Base-by-base conservation (phyloP, 2,888 invertebrate genomes). In the Drosophila austrosaltans region DNA sequence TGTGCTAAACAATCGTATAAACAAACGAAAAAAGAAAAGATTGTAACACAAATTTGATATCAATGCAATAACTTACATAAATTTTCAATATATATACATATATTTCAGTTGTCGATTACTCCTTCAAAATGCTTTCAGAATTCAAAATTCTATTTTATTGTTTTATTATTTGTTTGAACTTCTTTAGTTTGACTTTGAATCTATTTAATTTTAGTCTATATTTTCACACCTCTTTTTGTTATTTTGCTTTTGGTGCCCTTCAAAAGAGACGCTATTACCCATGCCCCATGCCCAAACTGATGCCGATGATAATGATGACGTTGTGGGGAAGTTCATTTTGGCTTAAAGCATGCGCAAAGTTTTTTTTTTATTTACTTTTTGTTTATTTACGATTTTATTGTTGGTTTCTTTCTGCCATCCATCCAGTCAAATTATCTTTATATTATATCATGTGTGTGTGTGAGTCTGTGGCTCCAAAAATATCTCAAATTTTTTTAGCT, bases 351-450 rank as follows among this genome's bases (percentile, higher is more conserved):
- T 85, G 86, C 88, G 72, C 72, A 82, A 78, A 85, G 81, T 86
- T 84, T 87, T 87, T 76, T 76, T 72, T 78, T 85, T 80, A 85
- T 82, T 82, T 87, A 75, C 30, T 2, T 42, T 42, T 48, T 83
- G 82, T 87, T 83, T 87, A 78, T 72, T 78, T 85, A 80, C 74
- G 80, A 80, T 75, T 82, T 84, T 86, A 86, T 88, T 77, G 86
- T 75, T 88, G 77, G 81, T 86, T 68, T 88, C 78, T 72, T 63
- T 72, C 66, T 58, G 76, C 53, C 72, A 85, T 78, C 69, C 53
- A 87, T 80, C 68, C 48, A 63, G 60, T 56, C 65, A 81, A 73
- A 84, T 87, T 81, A 77, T 75, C 79, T 83, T 64, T 39, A 79
- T 73, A 77, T 84, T 81, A 25, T 48, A 16, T 48, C 12, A 12